Percentiles rank a stretch among this genome's conserved stretches.
phyloP scores from a whole-genome alignment of 2,888 invertebrate genomes.

The Toxonevra muliebris region DNA sequence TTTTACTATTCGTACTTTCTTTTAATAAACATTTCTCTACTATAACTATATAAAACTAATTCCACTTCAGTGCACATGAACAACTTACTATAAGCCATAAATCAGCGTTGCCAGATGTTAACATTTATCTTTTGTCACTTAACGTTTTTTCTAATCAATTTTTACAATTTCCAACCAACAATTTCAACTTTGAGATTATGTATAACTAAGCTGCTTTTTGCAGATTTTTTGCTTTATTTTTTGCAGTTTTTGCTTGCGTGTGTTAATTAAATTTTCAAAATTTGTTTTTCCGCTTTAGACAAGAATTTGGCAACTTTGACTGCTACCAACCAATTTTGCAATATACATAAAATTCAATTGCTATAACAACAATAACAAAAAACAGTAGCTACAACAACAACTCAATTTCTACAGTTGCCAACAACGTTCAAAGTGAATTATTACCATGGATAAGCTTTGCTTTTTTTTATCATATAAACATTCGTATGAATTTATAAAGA shows the following conservation, averaged over 20 bases:
- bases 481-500: too few relatives aligned
- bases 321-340: neutral
- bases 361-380: neutral
- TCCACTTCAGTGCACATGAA: too few relatives aligned
- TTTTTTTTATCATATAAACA: conserved; percentile 18
- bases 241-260: neutral
- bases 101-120: too few relatives aligned
- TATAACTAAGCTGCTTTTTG: too few relatives aligned
- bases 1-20: too few relatives aligned
- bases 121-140: too few relatives aligned
- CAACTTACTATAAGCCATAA: too few relatives aligned
- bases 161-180: too few relatives aligned
- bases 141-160: too few relatives aligned
- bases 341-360: neutral
- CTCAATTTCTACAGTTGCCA: conserved; percentile 29
- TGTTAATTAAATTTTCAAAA: neutral
- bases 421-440: conserved; percentile 26
- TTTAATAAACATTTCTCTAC: too few relatives aligned
- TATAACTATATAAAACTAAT: too few relatives aligned
- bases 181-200: too few relatives aligned
- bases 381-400: conserved; percentile 26
- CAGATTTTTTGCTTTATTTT: neutral
- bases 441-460: conserved; percentile 36
- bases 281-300: neutral
- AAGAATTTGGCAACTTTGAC: neutral